phyloP scores from a whole-genome alignment of 1,140 invertebrate species.

The Aradophagus sp. region DNA sequence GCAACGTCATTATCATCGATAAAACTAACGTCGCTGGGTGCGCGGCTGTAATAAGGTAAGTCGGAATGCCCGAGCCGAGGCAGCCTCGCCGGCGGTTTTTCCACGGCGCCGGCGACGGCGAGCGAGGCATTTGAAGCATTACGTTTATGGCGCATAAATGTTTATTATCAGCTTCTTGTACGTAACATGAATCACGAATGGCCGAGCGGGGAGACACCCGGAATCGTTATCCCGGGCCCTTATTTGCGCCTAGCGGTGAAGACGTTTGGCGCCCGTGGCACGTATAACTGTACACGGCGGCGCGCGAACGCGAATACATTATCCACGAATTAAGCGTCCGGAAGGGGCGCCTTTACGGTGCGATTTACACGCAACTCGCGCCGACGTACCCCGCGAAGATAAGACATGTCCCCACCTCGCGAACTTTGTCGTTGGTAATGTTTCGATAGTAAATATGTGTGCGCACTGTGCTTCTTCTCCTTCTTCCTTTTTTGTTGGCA shows the following conservation, averaged over 20 bases:
- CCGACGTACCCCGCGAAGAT: slow-evolving; percentile 15
- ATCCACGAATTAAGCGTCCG: slow-evolving; percentile 28
- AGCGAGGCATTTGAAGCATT: slow-evolving; percentile 41
- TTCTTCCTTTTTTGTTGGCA: no score
- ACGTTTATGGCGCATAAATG: slow-evolving; percentile 48
- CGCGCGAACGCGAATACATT: slow-evolving; percentile 33
- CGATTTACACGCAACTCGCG: slow-evolving; percentile 35
- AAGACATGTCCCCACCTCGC: slow-evolving; percentile 7
- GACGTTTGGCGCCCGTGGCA: slow-evolving; percentile 41
- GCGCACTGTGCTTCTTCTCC: no score
- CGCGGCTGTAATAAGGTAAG: no score
- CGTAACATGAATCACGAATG: slow-evolving; percentile 50
- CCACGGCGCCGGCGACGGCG: slow-evolving; percentile 14
- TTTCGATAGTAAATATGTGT: no score
- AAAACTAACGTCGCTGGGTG: slow-evolving; percentile 20
- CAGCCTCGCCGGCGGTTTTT: no score
- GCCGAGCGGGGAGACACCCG: slow-evolving; percentile 29
- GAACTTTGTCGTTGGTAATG: slow-evolving; percentile 5
- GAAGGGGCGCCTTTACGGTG: slow-evolving; percentile 32
- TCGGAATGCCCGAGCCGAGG: no score
- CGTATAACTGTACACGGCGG: slow-evolving; percentile 42
- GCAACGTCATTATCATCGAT: no score
- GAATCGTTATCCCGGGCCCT: slow-evolving; percentile 40
- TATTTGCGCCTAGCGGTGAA: slow-evolving; percentile 47
- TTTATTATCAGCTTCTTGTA: slow-evolving; percentile 52